Evolutionary conservation across 2,888 invertebrate species (phyloP).

Genomic region (Cryptops parisi): DNA sequence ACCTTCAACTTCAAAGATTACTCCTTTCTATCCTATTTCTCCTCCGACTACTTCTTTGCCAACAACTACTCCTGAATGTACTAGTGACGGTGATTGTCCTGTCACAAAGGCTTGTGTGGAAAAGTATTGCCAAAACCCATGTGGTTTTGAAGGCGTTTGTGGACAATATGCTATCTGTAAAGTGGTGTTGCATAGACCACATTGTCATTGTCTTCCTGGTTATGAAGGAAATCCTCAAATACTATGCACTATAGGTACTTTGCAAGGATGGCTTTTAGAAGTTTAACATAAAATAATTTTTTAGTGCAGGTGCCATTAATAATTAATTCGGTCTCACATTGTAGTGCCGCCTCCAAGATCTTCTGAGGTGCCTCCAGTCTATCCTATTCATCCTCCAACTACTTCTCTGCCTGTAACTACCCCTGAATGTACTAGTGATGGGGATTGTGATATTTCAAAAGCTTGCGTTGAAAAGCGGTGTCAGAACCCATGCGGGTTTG

Average conservation of each 20-base stretch:
- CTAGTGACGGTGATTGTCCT: slow-evolving; percentile 57
- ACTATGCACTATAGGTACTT: slow-evolving; percentile 19
- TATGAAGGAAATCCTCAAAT: slow-evolving; percentile 56
- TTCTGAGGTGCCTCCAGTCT: background rate
- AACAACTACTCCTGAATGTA: slow-evolving; percentile 17
- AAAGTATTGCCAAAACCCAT: slow-evolving; percentile 47
- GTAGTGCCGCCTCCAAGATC: background rate
- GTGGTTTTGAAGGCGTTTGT: slow-evolving; percentile 39
- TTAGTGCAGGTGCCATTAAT: too few species aligned
- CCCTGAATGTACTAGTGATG: slow-evolving; percentile 22
- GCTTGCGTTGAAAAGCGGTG: slow-evolving; percentile 23
- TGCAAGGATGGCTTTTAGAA: too few species aligned
- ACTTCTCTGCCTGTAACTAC: slow-evolving; percentile 1
- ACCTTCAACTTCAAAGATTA: background rate
- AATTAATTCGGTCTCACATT: too few species aligned
- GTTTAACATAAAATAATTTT: too few species aligned
- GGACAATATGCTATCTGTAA: slow-evolving; percentile 68
- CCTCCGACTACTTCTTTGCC: background rate
- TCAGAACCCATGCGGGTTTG: slow-evolving; percentile 47
- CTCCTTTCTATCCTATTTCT: slow-evolving; percentile 1
- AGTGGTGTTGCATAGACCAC: slow-evolving; percentile 56
- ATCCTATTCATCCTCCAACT: background rate
- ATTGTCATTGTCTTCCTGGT: slow-evolving; percentile 58
- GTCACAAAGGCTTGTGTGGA: slow-evolving; percentile 77
- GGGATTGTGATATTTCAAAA: slow-evolving; percentile 23